Evolutionary conservation across 2,888 invertebrate species (phyloP), one percentile per base, ranked within the genome.

Genomic region (Leucophenga maculata): DNA sequence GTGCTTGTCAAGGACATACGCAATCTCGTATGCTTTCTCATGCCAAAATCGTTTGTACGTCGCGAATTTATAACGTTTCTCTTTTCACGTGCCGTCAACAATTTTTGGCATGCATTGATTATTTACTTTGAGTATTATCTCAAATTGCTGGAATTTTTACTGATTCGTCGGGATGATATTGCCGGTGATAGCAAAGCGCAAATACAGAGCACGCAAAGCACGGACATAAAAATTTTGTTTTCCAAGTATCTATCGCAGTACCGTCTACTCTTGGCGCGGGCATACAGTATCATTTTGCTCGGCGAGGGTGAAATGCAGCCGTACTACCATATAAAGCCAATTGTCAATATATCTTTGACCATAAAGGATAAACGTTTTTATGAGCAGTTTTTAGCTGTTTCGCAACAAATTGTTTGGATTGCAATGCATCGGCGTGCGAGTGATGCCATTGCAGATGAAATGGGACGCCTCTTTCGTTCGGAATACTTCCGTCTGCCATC

Each of bases 381-480:
- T 67, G 85, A 86, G 66, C 69, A 70, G 1, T 82, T 86, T 57
- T 69, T 85, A 8, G 81, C 82, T 4, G 79, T 83, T 67, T 76
- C 77, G 44, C 83, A 81, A 0, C 78, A 82, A 74, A 60, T 85
- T 2, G 79, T 83, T 1, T 86, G 86, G 85, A 83, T 85, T 67
- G 72, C 84, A 0, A 79, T 82, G 77, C 80, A 84, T 74, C 76
- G 85, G 6, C 75, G 77, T 46, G 80, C 79, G 18, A 84, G 80
- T 65, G 78, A 80, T 50, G 59, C 78, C 4, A 82, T 86, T 52
- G 82, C 84, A 60, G 55, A 69, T 69, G 86, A 86, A 79, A 84
- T 86, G 67, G 80, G 80, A 74, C 78, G 86, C n/a, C 76, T 86
- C 3, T 84, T 85, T 73, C 78, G 86, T n/a, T 84, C 86, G 2